Base-by-base conservation (phyloP, 2,888 invertebrate species). In the Agrotis exclamationis region DNA sequence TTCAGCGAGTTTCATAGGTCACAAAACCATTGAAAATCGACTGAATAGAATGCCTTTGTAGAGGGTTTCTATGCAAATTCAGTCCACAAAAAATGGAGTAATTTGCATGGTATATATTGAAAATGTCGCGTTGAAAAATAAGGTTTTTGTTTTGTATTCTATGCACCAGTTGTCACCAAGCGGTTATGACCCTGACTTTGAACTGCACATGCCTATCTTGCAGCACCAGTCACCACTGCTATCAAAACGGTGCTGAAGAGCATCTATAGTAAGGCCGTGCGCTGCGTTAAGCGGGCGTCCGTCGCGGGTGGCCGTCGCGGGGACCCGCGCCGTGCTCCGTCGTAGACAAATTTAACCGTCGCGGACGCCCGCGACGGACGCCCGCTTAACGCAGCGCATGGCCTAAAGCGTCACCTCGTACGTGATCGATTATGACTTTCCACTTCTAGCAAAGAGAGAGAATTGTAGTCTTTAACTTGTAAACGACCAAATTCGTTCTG, bases 21-120 rank as follows among this genome's bases (percentile, higher is more conserved):
- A 33, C 39, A 28, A 24, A 22, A 24, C 7, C 14, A 39, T 47
- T 22, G 20, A 56, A 74, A 14, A 22, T 1, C 11, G 11, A 1
- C 16, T 74, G n/a, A 56, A 63, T 33, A 33, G 70, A 62, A 48
- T 48, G 0, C 16, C 9, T 53, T 0, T 54, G 2, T n/a, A 11
- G 53, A 48, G n/a, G n/a, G 13, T 9, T 39, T 39, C 39, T 11
- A 47, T 47, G 39, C 5, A 47, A 54, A 53, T 33, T 60, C 24
- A 6, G n/a, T 20, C 1, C 22, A 20, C 18, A 39, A 14, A 45
- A 22, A 56, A 56, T 24, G 39, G 11, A 72, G 20, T 3, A 0
- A 14, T 39, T 20, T 60, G 24, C 7, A 39, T 39, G 14, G n/a
- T 9, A 22, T 22, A 45, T 33, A 28, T 48, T n/a, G 4, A 0